Evolutionary conservation across 1,140 invertebrate species (phyloP).

Genomic region (Nymphalis io): DNA sequence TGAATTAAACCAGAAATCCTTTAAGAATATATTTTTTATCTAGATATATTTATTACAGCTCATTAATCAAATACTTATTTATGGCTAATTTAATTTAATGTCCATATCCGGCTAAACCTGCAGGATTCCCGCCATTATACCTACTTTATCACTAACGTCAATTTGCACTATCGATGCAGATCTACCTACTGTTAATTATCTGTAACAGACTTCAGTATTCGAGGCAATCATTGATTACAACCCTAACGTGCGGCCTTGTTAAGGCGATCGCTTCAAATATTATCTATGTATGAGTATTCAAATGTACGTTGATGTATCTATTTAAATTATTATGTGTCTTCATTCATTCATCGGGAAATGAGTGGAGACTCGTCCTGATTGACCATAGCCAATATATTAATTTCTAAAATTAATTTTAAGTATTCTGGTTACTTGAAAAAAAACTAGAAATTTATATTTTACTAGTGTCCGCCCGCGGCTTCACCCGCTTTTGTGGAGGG

Average conservation of each 20-base stretch:
- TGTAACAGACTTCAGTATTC: not conserved
- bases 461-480: too few relatives aligned
- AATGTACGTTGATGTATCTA: too few relatives aligned
- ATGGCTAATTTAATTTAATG: constrained; percentile 14
- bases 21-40: not conserved
- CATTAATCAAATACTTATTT: constrained; percentile 21
- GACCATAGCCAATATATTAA: too few relatives aligned
- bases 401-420: too few relatives aligned
- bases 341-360: too few relatives aligned
- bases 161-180: constrained; percentile 18
- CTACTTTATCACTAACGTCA: constrained; percentile 23
- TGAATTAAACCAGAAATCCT: not conserved
- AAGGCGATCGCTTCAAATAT: not conserved
- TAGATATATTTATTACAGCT: constrained; percentile 6
- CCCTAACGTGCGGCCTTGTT: not conserved
- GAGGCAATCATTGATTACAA: constrained; percentile 6
- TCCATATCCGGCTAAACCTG: constrained; percentile 20
- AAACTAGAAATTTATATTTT: too few relatives aligned
- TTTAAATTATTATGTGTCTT: too few relatives aligned
- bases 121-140: not conserved
- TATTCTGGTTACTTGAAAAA: too few relatives aligned
- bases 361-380: too few relatives aligned
- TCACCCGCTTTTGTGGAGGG: too few relatives aligned
- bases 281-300: too few relatives aligned
- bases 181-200: constrained; percentile 24